Conservation (phyloP, 2,113 vertebrate species). For the Nycticebus coucang region DNA sequence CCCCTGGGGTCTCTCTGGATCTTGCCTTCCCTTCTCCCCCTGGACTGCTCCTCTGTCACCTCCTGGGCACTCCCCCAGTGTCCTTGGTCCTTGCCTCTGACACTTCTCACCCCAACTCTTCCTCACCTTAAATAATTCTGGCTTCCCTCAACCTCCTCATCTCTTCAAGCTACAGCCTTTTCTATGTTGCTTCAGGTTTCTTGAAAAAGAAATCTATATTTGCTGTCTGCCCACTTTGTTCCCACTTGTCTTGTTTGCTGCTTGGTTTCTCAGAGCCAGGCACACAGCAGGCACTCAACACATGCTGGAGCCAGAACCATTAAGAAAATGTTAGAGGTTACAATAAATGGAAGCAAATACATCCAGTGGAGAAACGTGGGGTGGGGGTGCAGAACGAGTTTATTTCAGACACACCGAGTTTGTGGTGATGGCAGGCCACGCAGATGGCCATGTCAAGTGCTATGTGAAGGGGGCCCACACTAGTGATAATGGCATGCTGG, state of each 20-base stretch:
- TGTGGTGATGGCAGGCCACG: not conserved
- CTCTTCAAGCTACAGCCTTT: not conserved
- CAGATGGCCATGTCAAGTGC: not conserved
- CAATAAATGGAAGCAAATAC: not conserved
- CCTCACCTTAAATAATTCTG: not conserved
- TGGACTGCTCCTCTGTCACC: too few relatives aligned
- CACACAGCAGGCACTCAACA: not conserved
- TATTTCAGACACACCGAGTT: not conserved
- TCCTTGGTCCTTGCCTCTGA: not conserved
- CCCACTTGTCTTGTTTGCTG: not conserved
- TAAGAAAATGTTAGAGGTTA: not conserved
- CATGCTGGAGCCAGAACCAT: not conserved
- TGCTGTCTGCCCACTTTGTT: not conserved
- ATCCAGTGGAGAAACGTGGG: not conserved
- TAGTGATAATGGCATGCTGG: not conserved
- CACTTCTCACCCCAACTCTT: not conserved
- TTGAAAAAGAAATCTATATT: not conserved
- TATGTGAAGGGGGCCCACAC: not conserved
- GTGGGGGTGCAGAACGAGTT: not conserved
- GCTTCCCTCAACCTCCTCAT: not conserved
- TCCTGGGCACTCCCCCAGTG: not conserved
- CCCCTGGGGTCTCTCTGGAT: not conserved
- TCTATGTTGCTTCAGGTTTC: not conserved
- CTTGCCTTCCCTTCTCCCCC: not conserved
- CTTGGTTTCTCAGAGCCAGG: not conserved